Evolutionary conservation across 2,797 vertebrate species (phyloP), one percentile per base, ranked within the genome.

Genomic region (Myripristis jacobus): DNA sequence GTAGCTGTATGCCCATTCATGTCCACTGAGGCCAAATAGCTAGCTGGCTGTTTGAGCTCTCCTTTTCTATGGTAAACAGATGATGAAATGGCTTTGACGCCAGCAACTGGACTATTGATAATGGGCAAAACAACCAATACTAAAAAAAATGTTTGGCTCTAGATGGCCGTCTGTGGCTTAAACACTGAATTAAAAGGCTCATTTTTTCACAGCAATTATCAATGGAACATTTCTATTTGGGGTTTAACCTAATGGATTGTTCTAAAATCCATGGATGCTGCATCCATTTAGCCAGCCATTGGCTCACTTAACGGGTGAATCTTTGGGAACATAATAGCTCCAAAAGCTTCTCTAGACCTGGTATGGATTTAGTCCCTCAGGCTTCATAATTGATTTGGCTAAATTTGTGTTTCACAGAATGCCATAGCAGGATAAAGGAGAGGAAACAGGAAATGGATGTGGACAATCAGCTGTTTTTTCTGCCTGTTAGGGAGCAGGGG

Each of bases 181-280:
- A 47, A 34, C 6, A 34, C 7, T 21, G 29, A 76, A 68, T 64
- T 72, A 77, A 80, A 86, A 67, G 48, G 46, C 27, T 64, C 36
- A 12, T 24, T 70, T 64, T 70, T 55, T 72, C 36, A 18, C 7
- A 41, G 59, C 73, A 80, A 83, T 88, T 82, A 86, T 50, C 75
- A 75, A 60, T 52, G 53, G 86, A 81, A 79, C 73, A 53, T 84
- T 82, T 82, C 86, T 77, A 84, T 89, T 91, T 73, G 13, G 36
- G 7, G 58, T 76, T 74, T 48, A 59, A 79, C 75, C 43, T 74
- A 90, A 91, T 90, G 85, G 87, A 52, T 61, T 71, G 63, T 22
- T 69, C 65, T 67, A 65, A 83, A 86, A 85, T 76, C 78, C 43
- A 89, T 91, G 29, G 47, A 62, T 59, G 36, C 57, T 55, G 51